Conservation (phyloP, 2,113 vertebrate genomes). For the Anseranas semipalmata region DNA sequence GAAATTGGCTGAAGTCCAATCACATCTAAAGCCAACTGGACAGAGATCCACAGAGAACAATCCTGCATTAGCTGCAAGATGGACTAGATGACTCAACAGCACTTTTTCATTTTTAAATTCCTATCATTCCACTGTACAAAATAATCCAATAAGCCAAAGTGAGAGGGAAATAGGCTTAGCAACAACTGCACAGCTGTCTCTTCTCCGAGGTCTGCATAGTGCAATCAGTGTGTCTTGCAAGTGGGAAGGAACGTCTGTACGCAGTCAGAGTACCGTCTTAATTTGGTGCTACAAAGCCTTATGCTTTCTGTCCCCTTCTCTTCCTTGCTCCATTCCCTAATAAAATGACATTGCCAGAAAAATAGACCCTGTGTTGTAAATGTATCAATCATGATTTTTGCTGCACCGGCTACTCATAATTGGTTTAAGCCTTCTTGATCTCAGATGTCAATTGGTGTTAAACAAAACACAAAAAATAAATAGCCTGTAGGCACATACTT, state of each 20-base stretch:
- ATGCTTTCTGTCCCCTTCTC: background rate
- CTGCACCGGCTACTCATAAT: conserved; percentile 65
- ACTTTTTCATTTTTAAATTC: conserved; percentile 42
- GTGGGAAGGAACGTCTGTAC: conserved; percentile 1
- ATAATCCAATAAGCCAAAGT: conserved; percentile 48
- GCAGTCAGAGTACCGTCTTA: background rate
- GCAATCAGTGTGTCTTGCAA: background rate
- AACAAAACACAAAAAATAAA: conserved; percentile 32
- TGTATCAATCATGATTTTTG: conserved; percentile 62
- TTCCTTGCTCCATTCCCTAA: background rate
- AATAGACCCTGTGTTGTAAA: conserved; percentile 56
- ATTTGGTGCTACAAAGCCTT: background rate
- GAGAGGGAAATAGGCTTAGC: conserved; percentile 36
- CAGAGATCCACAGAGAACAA: conserved; percentile 19
- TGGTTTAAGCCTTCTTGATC: conserved; percentile 55
- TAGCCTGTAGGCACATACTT: background rate
- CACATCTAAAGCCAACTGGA: conserved; percentile 18
- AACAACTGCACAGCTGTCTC: background rate
- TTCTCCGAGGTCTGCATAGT: background rate
- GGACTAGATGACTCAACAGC: conserved; percentile 28
- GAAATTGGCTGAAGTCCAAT: conserved; percentile 35
- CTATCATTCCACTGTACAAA: conserved; percentile 26
- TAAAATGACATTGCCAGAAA: conserved; percentile 31
- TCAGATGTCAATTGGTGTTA: conserved; percentile 48
- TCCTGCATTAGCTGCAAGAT: conserved; percentile 26